Conservation (phyloP, 1,140 invertebrate genomes). For the Drosophila malerkotliana region DNA sequence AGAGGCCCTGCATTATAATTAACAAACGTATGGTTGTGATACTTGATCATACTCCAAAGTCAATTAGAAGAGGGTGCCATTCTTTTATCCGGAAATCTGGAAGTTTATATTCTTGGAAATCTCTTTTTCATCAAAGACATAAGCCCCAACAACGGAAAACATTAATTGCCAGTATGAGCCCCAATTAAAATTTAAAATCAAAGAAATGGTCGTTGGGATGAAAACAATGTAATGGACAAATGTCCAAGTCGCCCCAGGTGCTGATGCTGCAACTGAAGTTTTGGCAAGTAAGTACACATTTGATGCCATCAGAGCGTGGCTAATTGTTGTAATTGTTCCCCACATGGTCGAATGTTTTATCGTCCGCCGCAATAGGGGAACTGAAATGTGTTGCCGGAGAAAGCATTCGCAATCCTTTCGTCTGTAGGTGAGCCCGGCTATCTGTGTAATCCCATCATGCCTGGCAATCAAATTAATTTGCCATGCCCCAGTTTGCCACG, state of each 20-base stretch:
- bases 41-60: too few species aligned
- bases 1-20: neutral
- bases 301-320: constrained; percentile 2
- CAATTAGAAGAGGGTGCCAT: too few species aligned
- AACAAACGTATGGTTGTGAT: neutral
- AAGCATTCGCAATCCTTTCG: constrained; percentile 18
- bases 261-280: neutral
- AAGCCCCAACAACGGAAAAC: neutral
- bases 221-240: neutral
- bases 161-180: neutral
- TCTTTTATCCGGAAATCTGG: too few species aligned
- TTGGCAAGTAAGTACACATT: neutral
- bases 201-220: neutral
- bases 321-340: constrained; percentile 23
- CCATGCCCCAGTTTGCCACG: constrained; percentile 41
- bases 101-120: too few species aligned
- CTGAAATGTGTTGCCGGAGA: constrained; percentile 5
- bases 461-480: constrained; percentile 56
- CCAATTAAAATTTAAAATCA: neutral
- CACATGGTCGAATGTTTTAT: constrained; percentile 1
- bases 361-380: neutral
- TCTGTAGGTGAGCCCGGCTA: constrained; percentile 12
- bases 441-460: constrained; percentile 49
- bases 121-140: too few species aligned
- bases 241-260: neutral